These are phyloP conservation scores for Branchellion lobata DNA, from an alignment of 2,888 invertebrate genomes.

Conservation along the genomic window DNA sequence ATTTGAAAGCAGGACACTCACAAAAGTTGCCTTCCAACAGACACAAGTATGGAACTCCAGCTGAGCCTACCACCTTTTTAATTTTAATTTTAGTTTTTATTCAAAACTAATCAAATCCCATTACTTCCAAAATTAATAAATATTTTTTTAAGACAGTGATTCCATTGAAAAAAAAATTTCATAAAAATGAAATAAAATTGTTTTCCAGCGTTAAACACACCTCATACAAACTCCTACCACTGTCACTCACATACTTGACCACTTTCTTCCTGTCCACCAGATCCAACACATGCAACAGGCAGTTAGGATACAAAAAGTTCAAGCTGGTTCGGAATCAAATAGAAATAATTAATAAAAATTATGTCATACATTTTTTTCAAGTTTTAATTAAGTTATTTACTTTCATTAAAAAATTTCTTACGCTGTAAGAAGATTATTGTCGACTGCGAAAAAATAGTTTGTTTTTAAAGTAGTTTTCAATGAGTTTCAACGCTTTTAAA, in stretches of 20 bases:
- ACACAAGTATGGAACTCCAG: conserved; percentile 22
- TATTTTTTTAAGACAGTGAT: not conserved
- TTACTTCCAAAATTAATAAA: not conserved
- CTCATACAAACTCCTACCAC: conserved; percentile 11
- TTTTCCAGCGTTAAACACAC: too few relatives aligned
- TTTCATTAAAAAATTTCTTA: not conserved
- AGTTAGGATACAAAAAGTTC: conserved; percentile 2
- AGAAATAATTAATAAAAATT: not conserved
- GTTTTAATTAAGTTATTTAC: not conserved
- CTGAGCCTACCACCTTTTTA: conserved; percentile 20
- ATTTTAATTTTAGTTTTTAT: not conserved
- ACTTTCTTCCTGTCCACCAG: conserved; percentile 21
- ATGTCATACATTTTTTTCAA: not conserved
- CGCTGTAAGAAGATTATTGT: conserved; percentile 10
- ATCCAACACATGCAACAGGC: not conserved
- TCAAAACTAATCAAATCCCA: not conserved
- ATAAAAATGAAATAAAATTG: too few relatives aligned
- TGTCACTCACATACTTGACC: not conserved
- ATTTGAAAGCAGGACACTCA: conserved; percentile 34
- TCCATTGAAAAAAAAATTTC: too few relatives aligned
- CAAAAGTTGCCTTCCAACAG: conserved; percentile 20
- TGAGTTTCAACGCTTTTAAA: too few relatives aligned
- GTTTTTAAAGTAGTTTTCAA: not conserved
- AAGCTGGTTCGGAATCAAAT: not conserved
- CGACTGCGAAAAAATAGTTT: not conserved